Evolutionary conservation across 2,888 invertebrate species (phyloP).

Genomic region (Xylota segnis): DNA sequence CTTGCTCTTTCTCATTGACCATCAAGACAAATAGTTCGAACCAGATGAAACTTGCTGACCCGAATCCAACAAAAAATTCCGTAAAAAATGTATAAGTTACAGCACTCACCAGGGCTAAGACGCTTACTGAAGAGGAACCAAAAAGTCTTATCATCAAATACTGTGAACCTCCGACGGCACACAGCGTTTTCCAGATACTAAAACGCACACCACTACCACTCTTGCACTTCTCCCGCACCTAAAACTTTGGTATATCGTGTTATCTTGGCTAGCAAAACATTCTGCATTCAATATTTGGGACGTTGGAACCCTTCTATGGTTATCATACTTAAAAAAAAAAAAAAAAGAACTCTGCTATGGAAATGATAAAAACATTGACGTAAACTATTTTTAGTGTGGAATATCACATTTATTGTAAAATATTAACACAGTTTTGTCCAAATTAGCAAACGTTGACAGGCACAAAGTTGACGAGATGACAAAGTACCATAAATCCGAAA

Average conservation of each 20-base stretch:
- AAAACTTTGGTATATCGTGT: slow-evolving; percentile 15
- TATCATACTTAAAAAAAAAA: slow-evolving; percentile 3
- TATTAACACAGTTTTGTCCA: not conserved
- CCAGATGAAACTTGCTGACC: slow-evolving; percentile 6
- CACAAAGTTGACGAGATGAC: not conserved
- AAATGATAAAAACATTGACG: not conserved
- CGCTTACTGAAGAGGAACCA: slow-evolving; percentile 4
- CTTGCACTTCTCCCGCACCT: slow-evolving; percentile 16
- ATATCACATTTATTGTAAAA: not conserved
- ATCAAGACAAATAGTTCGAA: not conserved
- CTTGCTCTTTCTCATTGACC: not conserved
- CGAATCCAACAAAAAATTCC: not conserved
- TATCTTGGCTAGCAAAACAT: slow-evolving; percentile 41
- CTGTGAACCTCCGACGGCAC: not conserved
- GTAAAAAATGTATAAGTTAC: not conserved
- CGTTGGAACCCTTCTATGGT: not conserved
- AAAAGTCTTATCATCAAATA: slow-evolving; percentile 37
- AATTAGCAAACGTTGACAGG: slow-evolving; percentile 17
- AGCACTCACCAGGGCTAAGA: slow-evolving; percentile 3
- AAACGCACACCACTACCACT: slow-evolving; percentile 15
- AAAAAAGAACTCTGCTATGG: not conserved
- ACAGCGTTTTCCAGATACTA: slow-evolving; percentile 17
- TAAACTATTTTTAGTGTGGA: not conserved
- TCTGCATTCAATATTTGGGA: slow-evolving; percentile 25
- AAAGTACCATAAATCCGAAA: not conserved